These are phyloP conservation scores for Athene cunicularia DNA, from an alignment of 2,113 vertebrate genomes.

Conservation along the genomic window DNA sequence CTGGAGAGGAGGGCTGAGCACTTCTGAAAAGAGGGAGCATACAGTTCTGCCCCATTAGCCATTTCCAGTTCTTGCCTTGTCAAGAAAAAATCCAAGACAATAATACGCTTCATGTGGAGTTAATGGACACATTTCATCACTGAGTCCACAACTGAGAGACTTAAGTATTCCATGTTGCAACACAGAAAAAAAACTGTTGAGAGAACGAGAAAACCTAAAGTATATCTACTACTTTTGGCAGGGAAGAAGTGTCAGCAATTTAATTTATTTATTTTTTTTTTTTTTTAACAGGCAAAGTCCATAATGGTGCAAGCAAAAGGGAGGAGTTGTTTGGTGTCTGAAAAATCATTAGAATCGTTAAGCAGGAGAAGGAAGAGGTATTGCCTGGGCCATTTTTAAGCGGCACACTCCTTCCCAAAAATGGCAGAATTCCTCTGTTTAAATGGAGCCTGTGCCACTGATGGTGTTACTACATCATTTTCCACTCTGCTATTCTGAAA, in stretches of 20 bases:
- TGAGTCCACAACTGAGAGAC: background rate
- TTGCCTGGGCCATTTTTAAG: background rate
- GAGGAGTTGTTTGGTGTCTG: background rate
- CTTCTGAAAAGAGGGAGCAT: background rate
- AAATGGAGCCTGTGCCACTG: background rate
- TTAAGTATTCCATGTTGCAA: background rate
- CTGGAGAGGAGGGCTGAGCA: background rate
- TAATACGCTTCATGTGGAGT: background rate
- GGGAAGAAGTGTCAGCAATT: background rate
- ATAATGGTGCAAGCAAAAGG: background rate
- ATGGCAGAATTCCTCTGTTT: background rate
- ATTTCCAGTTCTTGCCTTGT: background rate
- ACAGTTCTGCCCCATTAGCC: background rate
- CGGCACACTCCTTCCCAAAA: background rate
- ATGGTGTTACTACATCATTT: background rate
- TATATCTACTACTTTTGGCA: background rate
- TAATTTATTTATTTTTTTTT: background rate
- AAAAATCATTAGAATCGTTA: background rate
- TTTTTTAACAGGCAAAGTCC: background rate
- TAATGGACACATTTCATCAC: background rate
- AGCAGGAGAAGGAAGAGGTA: background rate
- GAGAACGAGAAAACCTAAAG: background rate
- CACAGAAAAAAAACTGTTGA: background rate
- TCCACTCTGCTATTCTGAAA: conserved; percentile 7
- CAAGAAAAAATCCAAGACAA: background rate